Conservation (phyloP, 1,140 invertebrate genomes). For the Trachelipus rathkii region DNA sequence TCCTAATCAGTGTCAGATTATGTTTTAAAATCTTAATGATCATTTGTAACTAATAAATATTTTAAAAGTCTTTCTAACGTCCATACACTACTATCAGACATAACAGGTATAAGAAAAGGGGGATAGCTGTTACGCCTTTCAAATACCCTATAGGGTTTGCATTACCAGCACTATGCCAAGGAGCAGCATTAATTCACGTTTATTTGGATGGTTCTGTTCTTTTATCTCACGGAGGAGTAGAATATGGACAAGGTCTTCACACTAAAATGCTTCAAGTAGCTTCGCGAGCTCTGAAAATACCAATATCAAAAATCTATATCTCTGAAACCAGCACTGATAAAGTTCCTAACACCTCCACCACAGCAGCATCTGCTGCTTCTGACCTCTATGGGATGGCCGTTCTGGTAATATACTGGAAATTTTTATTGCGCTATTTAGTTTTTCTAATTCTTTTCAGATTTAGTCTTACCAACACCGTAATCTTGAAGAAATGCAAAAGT, state of each 20-base stretch:
- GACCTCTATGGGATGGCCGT: constrained; percentile 94
- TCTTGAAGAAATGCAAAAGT: too few relatives aligned
- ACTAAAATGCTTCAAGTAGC: constrained; percentile 83
- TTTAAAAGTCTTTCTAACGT: background rate
- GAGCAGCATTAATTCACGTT: constrained; percentile 79
- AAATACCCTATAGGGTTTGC: constrained; percentile 87
- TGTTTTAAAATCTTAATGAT: background rate
- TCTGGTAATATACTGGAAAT: constrained; percentile 54
- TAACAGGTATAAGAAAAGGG: constrained; percentile 62
- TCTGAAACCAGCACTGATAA: constrained; percentile 85
- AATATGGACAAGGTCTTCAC: constrained; percentile 94
- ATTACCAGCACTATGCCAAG: constrained; percentile 76
- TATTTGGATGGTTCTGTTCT: constrained; percentile 89
- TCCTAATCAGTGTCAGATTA: too few relatives aligned
- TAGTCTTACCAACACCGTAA: too few relatives aligned
- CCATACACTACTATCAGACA: background rate
- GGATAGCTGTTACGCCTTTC: constrained; percentile 76
- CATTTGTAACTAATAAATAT: background rate
- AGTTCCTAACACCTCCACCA: constrained; percentile 87
- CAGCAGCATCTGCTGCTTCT: constrained; percentile 85
- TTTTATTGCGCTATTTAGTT: too few relatives aligned
- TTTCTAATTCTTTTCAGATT: too few relatives aligned
- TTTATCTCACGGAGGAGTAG: constrained; percentile 82
- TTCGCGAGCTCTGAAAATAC: constrained; percentile 62
- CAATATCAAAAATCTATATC: constrained; percentile 74